Percentiles rank a stretch among this genome's conserved stretches.
phyloP scores from a whole-genome alignment of 2,888 invertebrate genomes.

The Anodontia alba region DNA sequence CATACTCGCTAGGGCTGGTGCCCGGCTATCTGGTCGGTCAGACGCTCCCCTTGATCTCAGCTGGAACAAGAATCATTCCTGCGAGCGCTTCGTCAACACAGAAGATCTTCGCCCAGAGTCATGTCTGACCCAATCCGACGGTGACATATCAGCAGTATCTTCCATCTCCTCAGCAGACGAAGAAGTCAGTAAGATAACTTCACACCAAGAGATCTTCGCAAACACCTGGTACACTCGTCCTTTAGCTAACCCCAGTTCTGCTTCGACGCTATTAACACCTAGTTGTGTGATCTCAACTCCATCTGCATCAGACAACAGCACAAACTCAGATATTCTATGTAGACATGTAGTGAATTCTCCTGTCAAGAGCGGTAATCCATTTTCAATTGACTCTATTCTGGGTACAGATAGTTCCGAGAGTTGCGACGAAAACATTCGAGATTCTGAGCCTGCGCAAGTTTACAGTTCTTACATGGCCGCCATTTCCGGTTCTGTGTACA shows the following conservation, averaged over 20 bases:
- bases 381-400: conserved; percentile 45
- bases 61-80: conserved; percentile 29
- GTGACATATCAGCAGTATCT: neutral
- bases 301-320: conserved; percentile 13
- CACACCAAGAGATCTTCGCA: neutral
- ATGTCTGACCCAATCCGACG: neutral
- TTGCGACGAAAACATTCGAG: neutral
- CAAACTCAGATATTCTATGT: neutral
- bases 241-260: neutral
- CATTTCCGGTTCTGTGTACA: conserved; percentile 1
- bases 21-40: neutral
- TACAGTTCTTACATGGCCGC: conserved; percentile 19
- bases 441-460: conserved; percentile 25
- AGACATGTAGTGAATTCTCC: too few relatives aligned
- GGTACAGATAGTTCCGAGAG: conserved; percentile 3
- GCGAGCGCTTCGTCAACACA: conserved; percentile 39
- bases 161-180: conserved; percentile 1
- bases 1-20: conserved; percentile 32
- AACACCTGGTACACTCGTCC: neutral
- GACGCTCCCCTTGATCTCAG: conserved; percentile 34
- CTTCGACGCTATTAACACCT: neutral
- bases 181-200: neutral
- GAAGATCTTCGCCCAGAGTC: conserved; percentile 45
- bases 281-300: neutral
- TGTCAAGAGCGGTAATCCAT: conserved; percentile 27